Base-by-base conservation (phyloP, 2,888 invertebrate genomes). In the Andrena minutula region DNA sequence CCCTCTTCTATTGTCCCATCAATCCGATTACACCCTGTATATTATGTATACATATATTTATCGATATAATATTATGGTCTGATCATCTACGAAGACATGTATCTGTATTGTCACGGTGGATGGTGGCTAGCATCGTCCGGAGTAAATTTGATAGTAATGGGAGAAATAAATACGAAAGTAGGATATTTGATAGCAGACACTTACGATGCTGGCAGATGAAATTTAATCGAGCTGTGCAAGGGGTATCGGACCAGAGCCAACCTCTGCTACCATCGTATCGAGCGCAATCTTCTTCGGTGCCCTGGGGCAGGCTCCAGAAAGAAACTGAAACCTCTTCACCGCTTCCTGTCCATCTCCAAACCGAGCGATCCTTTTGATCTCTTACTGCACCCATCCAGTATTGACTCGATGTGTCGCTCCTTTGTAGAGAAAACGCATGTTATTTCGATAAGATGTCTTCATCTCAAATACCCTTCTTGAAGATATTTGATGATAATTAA, bases 301-400 rank as follows among this genome's bases (percentile, higher is more conserved):
- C 97, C 74, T 93, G 93, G 0, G 98, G 98, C 61, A 97, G 95
- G 94, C 98, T 98, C 98, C 98, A 98, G 94, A 98, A 98, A 0
- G 98, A 98, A 0, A 98, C 97, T 0, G 97, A 96, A 58, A 98
- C 97, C 93, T 98, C 98, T 77, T 97, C 97, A 0, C 98, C 98
- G 90, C 96, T 97, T 69, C 92, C 93, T 64, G 98, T 95, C 98
- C 98, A 98, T 92, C 97, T 97, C 98, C 98, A 98, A 89, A 96
- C 96, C 79, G 95, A 95, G 6, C 96, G 94, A 92, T 97, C 97
- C 86, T 96, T 95, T 3, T 96, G 96, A 92, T 98, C 98, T n/a
- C 98, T 95, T 7, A 98, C 96, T 0, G 98, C 98, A 0, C 98
- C 98, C 97, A 98, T 97, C 98, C 98, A 98, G 93, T 98, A 98